Percentiles rank a stretch among this genome's conserved stretches.
phyloP scores from a whole-genome alignment of 2,797 vertebrate genomes.

The Cephalopachus bancanus region DNA sequence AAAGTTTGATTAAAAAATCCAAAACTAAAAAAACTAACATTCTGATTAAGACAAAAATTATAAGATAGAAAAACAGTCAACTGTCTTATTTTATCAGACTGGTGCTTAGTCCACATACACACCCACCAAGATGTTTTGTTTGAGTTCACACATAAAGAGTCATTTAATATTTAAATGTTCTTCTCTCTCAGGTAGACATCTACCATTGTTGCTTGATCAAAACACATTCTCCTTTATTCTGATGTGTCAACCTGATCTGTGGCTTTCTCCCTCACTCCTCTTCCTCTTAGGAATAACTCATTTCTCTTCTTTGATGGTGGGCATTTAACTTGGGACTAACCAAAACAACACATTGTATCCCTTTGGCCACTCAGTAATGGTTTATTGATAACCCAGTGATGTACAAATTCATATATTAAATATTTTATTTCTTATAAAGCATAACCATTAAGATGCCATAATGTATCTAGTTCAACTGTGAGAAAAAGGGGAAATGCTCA shows the following conservation, averaged over 20 bases:
- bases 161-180: neutral
- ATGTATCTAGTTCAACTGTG: neutral
- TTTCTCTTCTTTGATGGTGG: neutral
- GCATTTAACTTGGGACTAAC: neutral
- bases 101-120: neutral
- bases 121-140: neutral
- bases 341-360: neutral
- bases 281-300: neutral
- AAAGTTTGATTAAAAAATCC: neutral
- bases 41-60: conserved; percentile 34
- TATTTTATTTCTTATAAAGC: conserved; percentile 37
- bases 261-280: neutral
- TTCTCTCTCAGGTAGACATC: neutral
- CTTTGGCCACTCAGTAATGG: neutral
- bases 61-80: neutral
- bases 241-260: neutral
- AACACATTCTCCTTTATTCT: neutral
- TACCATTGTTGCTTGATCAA: neutral
- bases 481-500: neutral
- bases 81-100: neutral
- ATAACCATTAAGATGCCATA: neutral
- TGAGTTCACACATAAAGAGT: neutral
- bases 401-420: neutral
- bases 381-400: neutral
- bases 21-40: neutral